Conservation (phyloP, 2,797 vertebrate species). For the Prunella strophiata region DNA sequence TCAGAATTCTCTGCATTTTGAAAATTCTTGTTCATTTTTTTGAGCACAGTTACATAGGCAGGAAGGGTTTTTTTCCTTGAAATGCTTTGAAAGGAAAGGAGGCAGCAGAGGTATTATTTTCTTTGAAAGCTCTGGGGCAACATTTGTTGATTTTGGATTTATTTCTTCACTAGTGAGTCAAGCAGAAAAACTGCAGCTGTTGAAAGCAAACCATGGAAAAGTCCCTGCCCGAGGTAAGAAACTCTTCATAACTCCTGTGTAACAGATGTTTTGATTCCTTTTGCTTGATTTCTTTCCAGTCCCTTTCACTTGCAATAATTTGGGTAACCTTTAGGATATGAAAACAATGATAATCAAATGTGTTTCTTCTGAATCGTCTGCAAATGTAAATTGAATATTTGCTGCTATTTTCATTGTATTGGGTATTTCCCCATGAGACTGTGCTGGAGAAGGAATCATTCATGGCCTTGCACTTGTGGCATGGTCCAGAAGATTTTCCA, state of each 20-base stretch:
- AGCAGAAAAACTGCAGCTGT: slow-evolving; percentile 58
- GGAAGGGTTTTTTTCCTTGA: background rate
- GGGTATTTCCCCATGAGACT: background rate
- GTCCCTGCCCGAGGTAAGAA: slow-evolving; percentile 62
- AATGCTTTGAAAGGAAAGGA: background rate
- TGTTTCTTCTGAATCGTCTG: background rate
- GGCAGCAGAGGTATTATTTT: background rate
- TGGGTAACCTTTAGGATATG: background rate
- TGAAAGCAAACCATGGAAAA: slow-evolving; percentile 35
- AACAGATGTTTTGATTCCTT: slow-evolving; percentile 24
- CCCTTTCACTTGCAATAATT: background rate
- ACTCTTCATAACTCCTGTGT: slow-evolving; percentile 66
- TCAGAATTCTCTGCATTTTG: background rate
- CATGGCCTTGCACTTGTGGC: background rate
- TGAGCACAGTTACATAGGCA: background rate
- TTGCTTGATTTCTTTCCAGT: background rate
- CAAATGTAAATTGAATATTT: background rate
- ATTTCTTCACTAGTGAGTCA: slow-evolving; percentile 70
- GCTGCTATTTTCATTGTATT: background rate
- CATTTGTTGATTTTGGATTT: background rate
- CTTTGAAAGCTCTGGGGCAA: slow-evolving; percentile 2
- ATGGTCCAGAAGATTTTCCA: background rate
- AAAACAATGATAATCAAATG: background rate
- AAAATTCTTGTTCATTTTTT: background rate
- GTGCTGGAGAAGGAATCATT: background rate